A percentile compares a stretch with the other conserved stretches of the same genome.
phyloP scores from a whole-genome alignment of 2,797 vertebrate genomes.

The Lates japonicus region DNA sequence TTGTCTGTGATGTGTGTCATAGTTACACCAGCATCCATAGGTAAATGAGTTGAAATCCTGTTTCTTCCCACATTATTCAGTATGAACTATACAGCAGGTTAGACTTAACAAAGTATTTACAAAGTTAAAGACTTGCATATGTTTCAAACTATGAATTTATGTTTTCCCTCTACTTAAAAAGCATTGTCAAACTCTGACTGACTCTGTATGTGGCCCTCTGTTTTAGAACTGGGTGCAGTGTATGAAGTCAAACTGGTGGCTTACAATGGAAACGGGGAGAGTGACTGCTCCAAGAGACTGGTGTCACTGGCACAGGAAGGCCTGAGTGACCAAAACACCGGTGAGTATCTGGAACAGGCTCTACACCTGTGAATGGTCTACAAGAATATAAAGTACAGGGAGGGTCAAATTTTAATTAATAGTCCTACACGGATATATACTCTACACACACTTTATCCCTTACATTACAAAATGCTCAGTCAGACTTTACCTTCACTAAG shows the following conservation, averaged over 20 bases:
- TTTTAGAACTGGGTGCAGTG: conserved; percentile 78
- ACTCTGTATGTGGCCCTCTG: background rate
- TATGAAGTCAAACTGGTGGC: conserved; percentile 87
- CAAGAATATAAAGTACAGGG: background rate
- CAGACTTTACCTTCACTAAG: background rate
- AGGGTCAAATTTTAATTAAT: background rate
- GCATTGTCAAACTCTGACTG: background rate
- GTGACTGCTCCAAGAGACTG: conserved; percentile 81
- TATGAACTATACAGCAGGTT: no score
- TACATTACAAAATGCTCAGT: background rate
- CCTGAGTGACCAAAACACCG: conserved; percentile 72
- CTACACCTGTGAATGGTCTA: background rate
- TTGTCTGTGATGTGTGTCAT: background rate
- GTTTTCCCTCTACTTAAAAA: no score
- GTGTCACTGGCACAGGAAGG: conserved; percentile 83
- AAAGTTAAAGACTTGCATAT: no score
- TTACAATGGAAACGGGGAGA: conserved; percentile 85
- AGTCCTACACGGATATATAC: background rate
- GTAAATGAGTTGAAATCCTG: no score
- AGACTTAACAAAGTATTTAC: no score
- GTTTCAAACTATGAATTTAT: no score
- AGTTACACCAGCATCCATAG: no score
- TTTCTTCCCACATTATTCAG: no score
- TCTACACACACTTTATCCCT: background rate
- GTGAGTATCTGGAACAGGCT: conserved; percentile 63